phyloP scores from a whole-genome alignment of 2,113 vertebrate species.

The Microtus montanus region DNA sequence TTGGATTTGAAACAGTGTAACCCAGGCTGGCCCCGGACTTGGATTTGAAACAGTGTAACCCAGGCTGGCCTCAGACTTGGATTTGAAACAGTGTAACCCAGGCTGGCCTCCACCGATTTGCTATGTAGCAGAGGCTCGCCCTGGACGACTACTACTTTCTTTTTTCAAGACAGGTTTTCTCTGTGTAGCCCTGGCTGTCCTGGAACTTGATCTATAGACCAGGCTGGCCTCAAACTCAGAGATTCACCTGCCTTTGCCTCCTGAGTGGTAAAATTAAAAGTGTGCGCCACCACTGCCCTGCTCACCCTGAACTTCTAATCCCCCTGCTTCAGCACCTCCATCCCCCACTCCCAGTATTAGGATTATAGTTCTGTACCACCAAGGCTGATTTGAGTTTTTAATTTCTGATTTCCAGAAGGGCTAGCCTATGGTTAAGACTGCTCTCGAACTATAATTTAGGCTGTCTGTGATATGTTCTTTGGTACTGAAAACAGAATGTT shows the following conservation, averaged over 20 bases:
- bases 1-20: not conserved
- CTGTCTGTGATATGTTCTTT: conserved; percentile 40
- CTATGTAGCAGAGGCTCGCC: not conserved
- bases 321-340: not conserved
- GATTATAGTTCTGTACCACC: not conserved
- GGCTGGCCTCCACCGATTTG: not conserved
- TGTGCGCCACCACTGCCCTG: not conserved
- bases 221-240: not conserved
- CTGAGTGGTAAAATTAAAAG: not conserved
- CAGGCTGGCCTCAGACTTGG: not conserved
- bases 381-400: not conserved
- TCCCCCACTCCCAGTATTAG: too few relatives aligned
- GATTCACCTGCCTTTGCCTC: not conserved
- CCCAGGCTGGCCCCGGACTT: not conserved
- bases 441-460: not conserved
- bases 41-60: not conserved
- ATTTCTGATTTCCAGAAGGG: not conserved
- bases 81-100: not conserved
- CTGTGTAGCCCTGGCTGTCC: not conserved
- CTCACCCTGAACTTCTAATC: not conserved
- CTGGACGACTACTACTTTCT: not conserved
- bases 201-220: not conserved
- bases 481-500: conserved; percentile 32
- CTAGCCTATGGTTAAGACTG: conserved; percentile 4
- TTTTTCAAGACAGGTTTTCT: not conserved